Conservation (phyloP, 35 echinoderm and acorn worm genomes). For the Lytechinus pictus region DNA sequence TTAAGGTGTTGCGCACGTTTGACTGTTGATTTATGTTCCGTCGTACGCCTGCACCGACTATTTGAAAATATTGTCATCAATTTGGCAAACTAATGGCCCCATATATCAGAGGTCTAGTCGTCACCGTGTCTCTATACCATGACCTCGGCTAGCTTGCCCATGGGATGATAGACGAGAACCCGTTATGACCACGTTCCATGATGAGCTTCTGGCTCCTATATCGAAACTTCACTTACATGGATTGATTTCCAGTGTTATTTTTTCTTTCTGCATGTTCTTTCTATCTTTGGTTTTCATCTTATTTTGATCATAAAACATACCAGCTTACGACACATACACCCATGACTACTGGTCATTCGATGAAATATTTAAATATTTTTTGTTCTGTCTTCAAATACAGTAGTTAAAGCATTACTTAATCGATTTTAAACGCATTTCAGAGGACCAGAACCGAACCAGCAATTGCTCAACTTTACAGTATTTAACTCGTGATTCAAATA, state of each 20-base stretch:
- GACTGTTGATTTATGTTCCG: slow-evolving; percentile 24
- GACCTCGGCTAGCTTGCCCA: slow-evolving; percentile 21
- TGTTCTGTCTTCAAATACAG: no score
- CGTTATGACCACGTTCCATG: neutral
- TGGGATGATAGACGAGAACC: slow-evolving; percentile 48
- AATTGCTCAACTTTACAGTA: no score
- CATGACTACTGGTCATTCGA: neutral
- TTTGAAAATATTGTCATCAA: slow-evolving; percentile 57
- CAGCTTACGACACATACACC: neutral
- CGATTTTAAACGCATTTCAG: no score
- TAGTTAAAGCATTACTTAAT: no score
- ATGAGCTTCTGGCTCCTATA: neutral
- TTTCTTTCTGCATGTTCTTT: no score
- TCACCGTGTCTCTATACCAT: slow-evolving; percentile 12
- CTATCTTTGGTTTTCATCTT: no score
- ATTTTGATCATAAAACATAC: no score
- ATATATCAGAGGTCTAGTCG: slow-evolving; percentile 52
- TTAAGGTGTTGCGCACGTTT: slow-evolving; percentile 17
- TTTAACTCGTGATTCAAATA: no score
- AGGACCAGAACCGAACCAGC: no score
- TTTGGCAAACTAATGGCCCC: slow-evolving; percentile 46
- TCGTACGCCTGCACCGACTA: slow-evolving; percentile 44
- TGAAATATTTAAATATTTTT: neutral
- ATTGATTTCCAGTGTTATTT: neutral
- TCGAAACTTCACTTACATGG: neutral